Evolutionary conservation across 2,888 invertebrate genomes (phyloP), one percentile per base, ranked within the genome.

Genomic region (Epirrhoe tristata): DNA sequence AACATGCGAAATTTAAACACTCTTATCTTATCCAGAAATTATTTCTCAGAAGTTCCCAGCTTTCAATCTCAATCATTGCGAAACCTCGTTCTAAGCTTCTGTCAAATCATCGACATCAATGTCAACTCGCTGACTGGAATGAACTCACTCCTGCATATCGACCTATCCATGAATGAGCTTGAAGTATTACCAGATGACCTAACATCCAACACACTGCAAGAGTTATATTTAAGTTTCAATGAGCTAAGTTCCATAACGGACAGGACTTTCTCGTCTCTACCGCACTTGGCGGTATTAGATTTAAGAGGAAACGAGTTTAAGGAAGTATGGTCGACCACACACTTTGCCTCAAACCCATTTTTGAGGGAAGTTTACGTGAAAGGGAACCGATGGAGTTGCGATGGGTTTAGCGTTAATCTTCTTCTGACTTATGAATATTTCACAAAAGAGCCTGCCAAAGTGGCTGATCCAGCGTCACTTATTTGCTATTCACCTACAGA

Each of bases 331-430:
- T 89, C 94, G 2, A 90, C 94, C 1, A 91, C 93, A 67, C 94
- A 94, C 80, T 96, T 97, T 80, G 88, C 93, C 58, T 92, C 93
- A 63, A 96, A 96, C 81, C 89, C 92, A 36, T 94, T 93, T 81
- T 88, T 96, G 74, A 90, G 93, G 75, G 91, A 93, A 77, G 87
- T 97, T 34, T 89, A 93, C 77, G 86, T 97, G 74, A 95, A 95
- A 48, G 96, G 96, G 74, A 97, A 97, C 89, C 95, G 96, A 1
- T 97, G 97, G 97, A 94, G 95, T 71, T 97, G 97, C 79, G 95
- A 96, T 66, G 97, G 96, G 71, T 89, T 93, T 48, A 91, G 93
- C 62, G 78, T 86, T 0, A 93, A 95, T 55, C 93, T 97, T 56
- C 86, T 95, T 48, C 85, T 94, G 0, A 94, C 95, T 53, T 96